Conservation (phyloP, 2,888 invertebrate genomes). For the Piscicola geometra region DNA sequence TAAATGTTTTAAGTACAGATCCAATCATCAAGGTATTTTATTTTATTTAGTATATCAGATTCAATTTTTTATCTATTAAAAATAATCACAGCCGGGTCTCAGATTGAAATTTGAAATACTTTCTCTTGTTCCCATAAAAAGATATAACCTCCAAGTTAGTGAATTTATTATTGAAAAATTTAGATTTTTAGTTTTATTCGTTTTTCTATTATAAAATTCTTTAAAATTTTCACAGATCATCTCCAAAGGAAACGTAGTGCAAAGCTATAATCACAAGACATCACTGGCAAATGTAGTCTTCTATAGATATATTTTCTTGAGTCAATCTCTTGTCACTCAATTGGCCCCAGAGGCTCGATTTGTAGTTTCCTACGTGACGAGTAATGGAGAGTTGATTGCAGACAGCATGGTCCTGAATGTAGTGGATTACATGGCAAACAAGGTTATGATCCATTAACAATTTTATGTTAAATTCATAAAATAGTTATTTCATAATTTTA, state of each 20-base stretch:
- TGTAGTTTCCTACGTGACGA: conserved; percentile 35
- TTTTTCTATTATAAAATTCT: background rate
- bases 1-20: background rate
- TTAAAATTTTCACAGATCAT: background rate
- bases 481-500: too few species aligned
- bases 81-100: background rate
- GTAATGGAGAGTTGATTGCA: conserved; percentile 29
- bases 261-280: background rate
- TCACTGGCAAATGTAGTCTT: background rate
- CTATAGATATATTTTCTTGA: conserved; percentile 7
- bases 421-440: conserved; percentile 25
- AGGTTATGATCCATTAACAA: conserved; percentile 13
- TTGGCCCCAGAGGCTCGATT: conserved; percentile 31
- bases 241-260: background rate
- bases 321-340: conserved; percentile 3
- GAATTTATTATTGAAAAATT: background rate
- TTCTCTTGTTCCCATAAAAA: background rate
- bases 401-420: conserved; percentile 34
- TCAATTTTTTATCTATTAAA: too few species aligned
- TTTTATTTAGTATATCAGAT: too few species aligned
- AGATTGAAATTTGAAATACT: background rate
- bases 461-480: too few species aligned
- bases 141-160: background rate
- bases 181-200: background rate
- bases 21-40: background rate